Evolutionary conservation across 2,113 vertebrate species (phyloP).

Genomic region (Willisornis vidua): DNA sequence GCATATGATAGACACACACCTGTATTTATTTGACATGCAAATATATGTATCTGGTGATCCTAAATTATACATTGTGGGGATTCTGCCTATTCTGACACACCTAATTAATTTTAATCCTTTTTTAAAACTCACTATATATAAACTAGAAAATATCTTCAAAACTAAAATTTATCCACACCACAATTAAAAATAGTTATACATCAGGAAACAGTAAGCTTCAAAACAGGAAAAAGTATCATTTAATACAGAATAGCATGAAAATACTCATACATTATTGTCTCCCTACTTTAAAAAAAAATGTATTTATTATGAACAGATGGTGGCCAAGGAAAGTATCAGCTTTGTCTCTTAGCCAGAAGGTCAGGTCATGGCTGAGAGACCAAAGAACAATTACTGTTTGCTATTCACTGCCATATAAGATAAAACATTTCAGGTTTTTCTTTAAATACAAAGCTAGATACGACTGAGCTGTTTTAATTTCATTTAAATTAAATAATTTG

Average conservation of each 20-base stretch:
- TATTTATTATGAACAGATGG: slow-evolving; percentile 75
- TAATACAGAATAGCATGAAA: background rate
- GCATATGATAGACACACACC: background rate
- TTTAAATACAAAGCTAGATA: slow-evolving; percentile 27
- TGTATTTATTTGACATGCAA: background rate
- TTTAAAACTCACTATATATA: background rate
- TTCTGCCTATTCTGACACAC: slow-evolving; percentile 35
- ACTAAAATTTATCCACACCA: background rate
- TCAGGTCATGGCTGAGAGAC: slow-evolving; percentile 77
- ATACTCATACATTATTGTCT: background rate
- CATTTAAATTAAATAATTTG: background rate
- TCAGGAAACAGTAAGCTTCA: slow-evolving; percentile 5
- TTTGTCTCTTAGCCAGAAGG: slow-evolving; percentile 68
- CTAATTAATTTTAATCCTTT: background rate
- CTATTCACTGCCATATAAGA: slow-evolving; percentile 24
- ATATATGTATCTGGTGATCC: background rate
- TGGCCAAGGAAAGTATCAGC: slow-evolving; percentile 56
- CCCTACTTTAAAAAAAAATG: slow-evolving; percentile 34
- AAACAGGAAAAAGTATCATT: background rate
- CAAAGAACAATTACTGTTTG: slow-evolving; percentile 71
- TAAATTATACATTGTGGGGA: background rate
- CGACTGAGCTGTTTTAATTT: background rate
- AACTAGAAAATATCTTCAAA: background rate
- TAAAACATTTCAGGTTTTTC: slow-evolving; percentile 47
- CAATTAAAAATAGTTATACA: slow-evolving; percentile 20